phyloP scores from a whole-genome alignment of 1,140 invertebrate genomes.

The Drosophila equinoxialis region DNA sequence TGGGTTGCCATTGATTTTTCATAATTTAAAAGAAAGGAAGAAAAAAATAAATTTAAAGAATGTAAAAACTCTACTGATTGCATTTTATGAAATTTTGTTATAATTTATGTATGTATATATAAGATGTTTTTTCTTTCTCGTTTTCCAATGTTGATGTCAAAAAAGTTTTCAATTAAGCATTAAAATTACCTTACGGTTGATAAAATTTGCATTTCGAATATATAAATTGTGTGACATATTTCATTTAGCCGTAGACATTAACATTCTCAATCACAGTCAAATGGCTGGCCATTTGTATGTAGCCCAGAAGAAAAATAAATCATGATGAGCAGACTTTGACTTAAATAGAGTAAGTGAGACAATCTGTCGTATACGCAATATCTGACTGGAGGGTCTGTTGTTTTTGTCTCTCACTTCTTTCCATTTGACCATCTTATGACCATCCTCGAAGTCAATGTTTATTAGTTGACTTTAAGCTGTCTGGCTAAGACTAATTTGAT shows the following conservation, averaged over 20 bases:
- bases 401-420: conserved; percentile 16
- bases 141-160: background rate
- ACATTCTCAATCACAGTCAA: conserved; percentile 29
- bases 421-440: conserved; percentile 16
- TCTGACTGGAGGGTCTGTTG: background rate
- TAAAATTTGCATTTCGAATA: conserved; percentile 36
- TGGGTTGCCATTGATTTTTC: background rate
- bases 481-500: conserved; percentile 49
- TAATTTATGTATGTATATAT: background rate
- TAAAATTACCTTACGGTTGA: conserved; percentile 27
- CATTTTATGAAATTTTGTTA: background rate
- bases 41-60: background rate
- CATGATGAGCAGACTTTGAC: conserved; percentile 6
- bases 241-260: conserved; percentile 19
- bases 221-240: conserved; percentile 44
- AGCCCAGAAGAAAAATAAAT: conserved; percentile 30
- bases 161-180: conserved; percentile 44
- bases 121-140: background rate
- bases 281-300: background rate
- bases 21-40: background rate
- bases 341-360: conserved; percentile 2
- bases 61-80: background rate
- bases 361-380: conserved; percentile 36
- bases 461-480: conserved; percentile 50
- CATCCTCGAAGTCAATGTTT: conserved; percentile 21